Percentiles rank a stretch among this genome's conserved stretches.
Evolutionary conservation across 2,113 vertebrate species (phyloP).

Genomic region (Corythoichthys intestinalis): DNA sequence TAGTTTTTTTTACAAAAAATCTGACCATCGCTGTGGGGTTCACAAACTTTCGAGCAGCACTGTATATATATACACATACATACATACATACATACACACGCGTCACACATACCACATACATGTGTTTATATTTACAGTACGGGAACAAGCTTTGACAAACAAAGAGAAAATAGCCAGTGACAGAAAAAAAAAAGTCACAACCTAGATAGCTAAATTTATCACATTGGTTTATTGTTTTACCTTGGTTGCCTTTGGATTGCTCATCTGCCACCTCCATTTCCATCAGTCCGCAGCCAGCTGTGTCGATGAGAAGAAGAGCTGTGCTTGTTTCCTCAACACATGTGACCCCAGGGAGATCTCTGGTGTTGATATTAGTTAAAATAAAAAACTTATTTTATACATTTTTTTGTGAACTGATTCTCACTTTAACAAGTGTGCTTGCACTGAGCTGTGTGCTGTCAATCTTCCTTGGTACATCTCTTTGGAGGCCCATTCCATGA

Average conservation of each 20-base stretch:
- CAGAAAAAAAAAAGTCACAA: too few species aligned
- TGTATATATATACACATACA: too few species aligned
- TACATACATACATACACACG: too few species aligned
- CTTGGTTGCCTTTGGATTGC: conserved; percentile 90
- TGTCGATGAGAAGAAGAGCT: conserved; percentile 87
- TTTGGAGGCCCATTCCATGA: conserved; percentile 88
- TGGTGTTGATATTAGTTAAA: conserved; percentile 44
- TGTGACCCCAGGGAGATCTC: conserved; percentile 82
- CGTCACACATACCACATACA: too few species aligned
- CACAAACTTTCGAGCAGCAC: too few species aligned
- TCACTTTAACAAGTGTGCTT: conserved; percentile 84
- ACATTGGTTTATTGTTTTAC: conserved; percentile 50
- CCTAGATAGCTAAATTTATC: too few species aligned
- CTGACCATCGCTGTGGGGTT: too few species aligned
- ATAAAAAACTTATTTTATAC: neutral
- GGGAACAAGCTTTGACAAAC: too few species aligned
- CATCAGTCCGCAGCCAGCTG: conserved; percentile 83
- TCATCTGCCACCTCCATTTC: conserved; percentile 85
- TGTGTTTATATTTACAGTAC: too few species aligned
- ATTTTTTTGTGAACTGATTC: conserved; percentile 18
- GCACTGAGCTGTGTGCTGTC: conserved; percentile 81
- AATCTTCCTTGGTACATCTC: conserved; percentile 85
- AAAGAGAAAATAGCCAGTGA: too few species aligned
- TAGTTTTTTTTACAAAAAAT: too few species aligned
- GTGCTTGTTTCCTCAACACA: conserved; percentile 79